A percentile compares a stretch with the other conserved stretches of the same genome.
These are phyloP conservation scores for Enteromius argenteus DNA, from an alignment of 2,797 vertebrate species.

Conservation along the genomic window DNA sequence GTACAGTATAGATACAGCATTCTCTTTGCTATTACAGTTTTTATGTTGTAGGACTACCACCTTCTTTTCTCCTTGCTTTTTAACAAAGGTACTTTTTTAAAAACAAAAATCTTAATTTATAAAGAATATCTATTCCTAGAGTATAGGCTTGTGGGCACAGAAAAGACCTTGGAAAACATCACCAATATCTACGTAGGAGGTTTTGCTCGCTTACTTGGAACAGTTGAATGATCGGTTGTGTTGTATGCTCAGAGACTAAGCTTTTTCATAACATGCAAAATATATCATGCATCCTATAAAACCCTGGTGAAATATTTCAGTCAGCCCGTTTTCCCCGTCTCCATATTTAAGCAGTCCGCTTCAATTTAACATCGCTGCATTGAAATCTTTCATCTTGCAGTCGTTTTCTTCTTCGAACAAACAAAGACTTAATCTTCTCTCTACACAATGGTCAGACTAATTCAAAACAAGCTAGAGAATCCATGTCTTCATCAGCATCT, in stretches of 20 bases:
- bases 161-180: constrained; percentile 41
- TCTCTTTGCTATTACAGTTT: constrained; percentile 76
- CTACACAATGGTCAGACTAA: constrained; percentile 71
- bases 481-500: constrained; percentile 58
- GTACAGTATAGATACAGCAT: constrained; percentile 75
- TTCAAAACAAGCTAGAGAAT: constrained; percentile 72
- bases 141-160: constrained; percentile 54
- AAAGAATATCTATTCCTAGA: constrained; percentile 40
- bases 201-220: constrained; percentile 31
- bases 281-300: constrained; percentile 15
- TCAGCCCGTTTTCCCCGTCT: neutral
- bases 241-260: constrained; percentile 34
- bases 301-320: neutral
- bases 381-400: constrained; percentile 35
- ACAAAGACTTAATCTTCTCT: constrained; percentile 61
- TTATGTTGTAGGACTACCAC: constrained; percentile 69
- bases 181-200: constrained; percentile 15
- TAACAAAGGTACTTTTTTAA: constrained; percentile 64
- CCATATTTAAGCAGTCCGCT: neutral
- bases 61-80: constrained; percentile 66
- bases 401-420: constrained; percentile 28
- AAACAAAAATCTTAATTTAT: constrained; percentile 37
- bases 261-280: constrained; percentile 33
- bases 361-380: constrained; percentile 2
- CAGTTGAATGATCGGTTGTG: constrained; percentile 41